Percentiles rank a stretch among this genome's conserved stretches.
Conservation (phyloP, 2,888 invertebrate species). For the Alentia gelatinosa region DNA sequence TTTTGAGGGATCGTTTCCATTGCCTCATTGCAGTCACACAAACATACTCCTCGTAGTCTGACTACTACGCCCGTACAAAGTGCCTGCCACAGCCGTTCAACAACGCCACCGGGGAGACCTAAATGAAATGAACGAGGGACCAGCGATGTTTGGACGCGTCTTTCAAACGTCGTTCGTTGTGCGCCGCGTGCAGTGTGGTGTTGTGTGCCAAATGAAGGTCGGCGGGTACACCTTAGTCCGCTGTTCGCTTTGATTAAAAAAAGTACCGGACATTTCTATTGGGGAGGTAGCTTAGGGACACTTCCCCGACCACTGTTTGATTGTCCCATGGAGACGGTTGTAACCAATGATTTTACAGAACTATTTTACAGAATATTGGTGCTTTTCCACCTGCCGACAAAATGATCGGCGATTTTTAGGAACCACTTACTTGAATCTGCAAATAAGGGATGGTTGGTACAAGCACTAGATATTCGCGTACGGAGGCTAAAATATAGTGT, state of each 20-base stretch:
- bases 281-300: background rate
- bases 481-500: no score
- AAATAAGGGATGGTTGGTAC: no score
- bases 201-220: background rate
- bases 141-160: background rate
- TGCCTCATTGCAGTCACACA: background rate
- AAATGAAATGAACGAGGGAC: background rate
- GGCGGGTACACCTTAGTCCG: background rate
- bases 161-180: background rate
- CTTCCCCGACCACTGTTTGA: no score
- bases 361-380: no score
- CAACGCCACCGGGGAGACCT: background rate
- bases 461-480: no score
- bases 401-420: no score
- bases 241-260: background rate
- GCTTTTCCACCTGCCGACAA: no score
- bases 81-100: background rate
- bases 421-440: no score
- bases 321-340: no score
- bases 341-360: no score
- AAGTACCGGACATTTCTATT: background rate
- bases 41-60: background rate
- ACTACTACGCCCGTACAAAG: slow-evolving; percentile 12
- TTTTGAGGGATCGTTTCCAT: background rate
- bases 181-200: background rate